phyloP scores from a whole-genome alignment of 1,140 invertebrate genomes.

The Aricia agestis region DNA sequence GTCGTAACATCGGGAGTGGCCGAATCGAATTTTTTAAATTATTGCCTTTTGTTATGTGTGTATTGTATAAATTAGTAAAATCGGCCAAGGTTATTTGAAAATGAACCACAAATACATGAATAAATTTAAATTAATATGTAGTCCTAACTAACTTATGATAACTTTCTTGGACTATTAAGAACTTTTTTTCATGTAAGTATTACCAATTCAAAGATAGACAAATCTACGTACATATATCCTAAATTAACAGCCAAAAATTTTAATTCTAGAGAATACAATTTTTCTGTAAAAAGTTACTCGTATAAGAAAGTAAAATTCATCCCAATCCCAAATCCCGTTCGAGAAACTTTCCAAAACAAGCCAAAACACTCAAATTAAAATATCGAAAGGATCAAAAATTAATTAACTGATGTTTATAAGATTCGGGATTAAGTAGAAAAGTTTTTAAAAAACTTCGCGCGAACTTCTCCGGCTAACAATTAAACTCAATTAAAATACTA shows the following conservation, averaged over 20 bases:
- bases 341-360: not conserved
- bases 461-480: conserved; percentile 23
- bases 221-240: too few relatives aligned
- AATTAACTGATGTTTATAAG: conserved; percentile 12
- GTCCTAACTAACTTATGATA: too few relatives aligned
- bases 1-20: not conserved
- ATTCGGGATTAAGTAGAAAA: conserved; percentile 9
- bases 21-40: not conserved
- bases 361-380: conserved; percentile 1
- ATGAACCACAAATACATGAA: too few relatives aligned
- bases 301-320: not conserved
- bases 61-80: too few relatives aligned
- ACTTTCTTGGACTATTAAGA: too few relatives aligned
- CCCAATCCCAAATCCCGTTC: not conserved
- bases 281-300: too few relatives aligned
- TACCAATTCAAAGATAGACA: too few relatives aligned
- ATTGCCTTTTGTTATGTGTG: not conserved
- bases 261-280: too few relatives aligned
- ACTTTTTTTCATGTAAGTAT: too few relatives aligned
- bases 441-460: conserved; percentile 6
- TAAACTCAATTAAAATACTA: conserved; percentile 48
- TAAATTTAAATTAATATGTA: too few relatives aligned
- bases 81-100: too few relatives aligned
- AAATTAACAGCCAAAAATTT: too few relatives aligned
- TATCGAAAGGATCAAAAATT: conserved; percentile 8